Base-by-base conservation (phyloP, 2,113 vertebrate species). In the Channa maculata region DNA sequence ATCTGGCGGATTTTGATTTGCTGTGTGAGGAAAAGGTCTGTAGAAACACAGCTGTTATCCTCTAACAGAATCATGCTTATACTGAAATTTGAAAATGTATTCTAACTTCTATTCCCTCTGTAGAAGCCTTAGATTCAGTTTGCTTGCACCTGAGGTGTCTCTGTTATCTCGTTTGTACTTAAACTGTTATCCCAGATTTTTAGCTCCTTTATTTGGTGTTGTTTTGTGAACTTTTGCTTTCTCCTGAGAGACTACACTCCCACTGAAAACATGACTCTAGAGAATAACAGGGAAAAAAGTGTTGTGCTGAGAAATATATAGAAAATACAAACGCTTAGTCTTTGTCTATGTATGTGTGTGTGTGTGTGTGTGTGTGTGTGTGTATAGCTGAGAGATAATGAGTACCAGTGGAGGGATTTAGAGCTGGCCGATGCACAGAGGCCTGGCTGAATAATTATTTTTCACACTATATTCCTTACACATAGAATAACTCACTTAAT, bases 191-290 rank as follows among this genome's bases (percentile, higher is more conserved):
- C 41, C 11, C 60, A 81, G 43, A 82, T 60, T 74, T 24, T 55
- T n/a, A 70, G 64, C 36, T 70, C 49, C 65, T 89, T 87, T 64
- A 70, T 86, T 83, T 78, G 12, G 60, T 77, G 79, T 65, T 82
- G 74, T 79, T 90, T 82, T 75, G 63, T 66, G 59, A 88, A 87
- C 80, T 59, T 80, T 79, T 73, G 75, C 81, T 71, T 48, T 81
- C 77, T 79, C 74, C 45, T 75, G 53, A 84, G 78, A 65, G 72
- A 61, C 69, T 59, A 59, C 15, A 8, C 60, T 82, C 70, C 64
- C 38, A 50, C 63, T 54, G 59, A 83, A 90, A 88, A 75, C 48
- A 44, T 48, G 80, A 60, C 72, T 87, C 70, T 6, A 10, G 63
- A 79, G 67, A 85, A 77, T 65, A 63, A 46, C 54, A n/a, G 46